A percentile compares a stretch with the other conserved stretches of the same genome.
Evolutionary conservation across 2,888 invertebrate genomes (phyloP).

Genomic region (Dione vanillae): DNA sequence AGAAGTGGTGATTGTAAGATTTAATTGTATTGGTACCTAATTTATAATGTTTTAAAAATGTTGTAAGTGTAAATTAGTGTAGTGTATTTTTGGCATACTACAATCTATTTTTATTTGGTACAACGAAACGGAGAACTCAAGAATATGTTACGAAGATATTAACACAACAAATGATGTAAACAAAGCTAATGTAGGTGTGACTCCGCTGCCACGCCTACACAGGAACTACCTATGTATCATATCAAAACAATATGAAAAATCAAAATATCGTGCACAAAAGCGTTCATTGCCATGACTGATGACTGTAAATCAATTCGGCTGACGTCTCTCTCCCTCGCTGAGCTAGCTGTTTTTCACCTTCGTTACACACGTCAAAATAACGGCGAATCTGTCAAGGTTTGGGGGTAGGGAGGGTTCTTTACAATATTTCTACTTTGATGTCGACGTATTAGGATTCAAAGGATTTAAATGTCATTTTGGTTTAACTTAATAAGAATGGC

Average conservation of each 20-base stretch:
- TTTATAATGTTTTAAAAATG: too few relatives aligned
- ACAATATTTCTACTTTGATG: conserved; percentile 39
- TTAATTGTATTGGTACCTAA: too few relatives aligned
- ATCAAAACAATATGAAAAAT: conserved; percentile 32
- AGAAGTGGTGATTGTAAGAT: too few relatives aligned
- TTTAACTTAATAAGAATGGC: conserved; percentile 11
- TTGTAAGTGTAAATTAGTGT: too few relatives aligned
- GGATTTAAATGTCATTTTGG: conserved; percentile 42
- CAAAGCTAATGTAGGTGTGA: not conserved
- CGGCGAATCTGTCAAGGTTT: conserved; percentile 51
- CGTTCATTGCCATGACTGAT: conserved; percentile 67
- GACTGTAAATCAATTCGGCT: conserved; percentile 80
- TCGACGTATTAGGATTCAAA: conserved; percentile 34
- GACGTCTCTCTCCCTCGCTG: conserved; percentile 75
- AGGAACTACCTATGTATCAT: not conserved
- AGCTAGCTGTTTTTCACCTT: conserved; percentile 79
- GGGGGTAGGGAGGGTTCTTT: conserved; percentile 46
- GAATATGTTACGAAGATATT: not conserved
- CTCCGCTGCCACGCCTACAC: conserved; percentile 2
- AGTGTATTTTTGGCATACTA: too few relatives aligned
- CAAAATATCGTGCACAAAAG: conserved; percentile 31
- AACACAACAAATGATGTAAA: not conserved
- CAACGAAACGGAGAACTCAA: too few relatives aligned
- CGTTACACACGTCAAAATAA: conserved; percentile 82
- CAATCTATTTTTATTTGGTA: too few relatives aligned